phyloP scores from a whole-genome alignment of 2,888 invertebrate species.

The Carterocephalus palaemon region DNA sequence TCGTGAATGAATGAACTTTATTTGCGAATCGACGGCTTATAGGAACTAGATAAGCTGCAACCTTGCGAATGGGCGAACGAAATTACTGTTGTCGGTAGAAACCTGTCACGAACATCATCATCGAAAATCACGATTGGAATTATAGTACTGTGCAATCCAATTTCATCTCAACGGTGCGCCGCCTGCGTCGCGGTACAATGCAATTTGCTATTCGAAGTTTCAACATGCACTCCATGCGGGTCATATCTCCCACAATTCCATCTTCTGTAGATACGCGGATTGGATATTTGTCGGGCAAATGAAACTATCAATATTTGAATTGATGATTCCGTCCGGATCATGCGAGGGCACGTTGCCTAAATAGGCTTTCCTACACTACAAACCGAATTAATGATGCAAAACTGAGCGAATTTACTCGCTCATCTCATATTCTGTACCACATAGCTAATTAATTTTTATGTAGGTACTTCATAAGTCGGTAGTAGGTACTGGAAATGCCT shows the following conservation, averaged over 20 bases:
- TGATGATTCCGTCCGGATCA: constrained; percentile 30
- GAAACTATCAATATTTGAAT: constrained; percentile 45
- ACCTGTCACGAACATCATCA: constrained; percentile 61
- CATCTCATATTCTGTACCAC: too few species aligned
- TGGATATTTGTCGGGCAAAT: constrained; percentile 44
- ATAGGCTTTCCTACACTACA: constrained; percentile 1
- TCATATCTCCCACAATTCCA: constrained; percentile 50
- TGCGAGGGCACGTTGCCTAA: constrained; percentile 5
- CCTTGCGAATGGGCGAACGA: constrained; percentile 15
- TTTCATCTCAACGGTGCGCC: constrained; percentile 46
- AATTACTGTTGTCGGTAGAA: constrained; percentile 6
- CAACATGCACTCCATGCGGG: constrained; percentile 58
- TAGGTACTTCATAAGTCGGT: too few species aligned
- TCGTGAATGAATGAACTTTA: constrained; percentile 9
- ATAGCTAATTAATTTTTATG: too few species aligned
- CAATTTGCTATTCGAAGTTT: constrained; percentile 62
- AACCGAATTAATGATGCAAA: not conserved
- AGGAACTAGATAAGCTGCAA: not conserved
- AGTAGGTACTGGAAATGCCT: too few species aligned
- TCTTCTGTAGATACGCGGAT: constrained; percentile 42
- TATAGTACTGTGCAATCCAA: constrained; percentile 65
- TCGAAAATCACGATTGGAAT: constrained; percentile 64
- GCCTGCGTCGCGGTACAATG: constrained; percentile 57
- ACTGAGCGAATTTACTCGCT: too few species aligned
- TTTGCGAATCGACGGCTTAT: constrained; percentile 4